Evolutionary conservation across 2,888 invertebrate species (phyloP), one percentile per base, ranked within the genome.

Genomic region (Physocephala rufipes): DNA sequence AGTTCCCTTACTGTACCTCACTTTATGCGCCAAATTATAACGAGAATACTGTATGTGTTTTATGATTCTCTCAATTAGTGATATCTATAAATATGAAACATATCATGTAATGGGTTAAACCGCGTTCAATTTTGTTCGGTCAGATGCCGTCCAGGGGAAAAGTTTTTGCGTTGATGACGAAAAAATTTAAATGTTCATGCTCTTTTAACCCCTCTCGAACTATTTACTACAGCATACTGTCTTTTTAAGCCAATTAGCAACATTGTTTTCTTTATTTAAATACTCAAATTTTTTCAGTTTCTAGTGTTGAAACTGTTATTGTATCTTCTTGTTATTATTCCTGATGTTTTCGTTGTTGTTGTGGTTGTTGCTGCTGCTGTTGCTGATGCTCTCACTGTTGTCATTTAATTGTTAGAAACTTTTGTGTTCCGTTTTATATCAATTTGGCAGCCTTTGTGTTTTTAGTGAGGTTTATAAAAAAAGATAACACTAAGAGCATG

Each of bases 211-310:
- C 16, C 49, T 49, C 12, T 49, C 49, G 9, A 36, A 36, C 5
- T 9, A 36, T 9, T 36, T n/a, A 36, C 4, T 7, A 12, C 61
- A 7, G 15, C 28, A 30, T 49, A 64, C 28, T 36, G 5, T 65
- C 30, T 65, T n/a, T n/a, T n/a, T 65, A 65, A 65, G 65, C 65
- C 65, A 65, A 65, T 65, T 65, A 65, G 65, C 53, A 49, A 49
- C 65, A 65, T 65, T 65, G 65, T 65, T 65, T 65, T n/a, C n/a
- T 65, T 28, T 19, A 65, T 51, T 65, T 65, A 65, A 65, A 65
- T 13, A 51, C 49, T 65, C 65, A n/a, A 30, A 21, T 28, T 21
- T 28, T 19, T 55, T n/a, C 13, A n/a, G 55, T 53, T 53, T 53
- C n/a, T 13, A 21, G 12, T 21, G 53, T 53, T 36, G n/a, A n/a